These are phyloP conservation scores for Takifugu flavidus DNA, from an alignment of 2,113 vertebrate genomes.

Conservation along the genomic window DNA sequence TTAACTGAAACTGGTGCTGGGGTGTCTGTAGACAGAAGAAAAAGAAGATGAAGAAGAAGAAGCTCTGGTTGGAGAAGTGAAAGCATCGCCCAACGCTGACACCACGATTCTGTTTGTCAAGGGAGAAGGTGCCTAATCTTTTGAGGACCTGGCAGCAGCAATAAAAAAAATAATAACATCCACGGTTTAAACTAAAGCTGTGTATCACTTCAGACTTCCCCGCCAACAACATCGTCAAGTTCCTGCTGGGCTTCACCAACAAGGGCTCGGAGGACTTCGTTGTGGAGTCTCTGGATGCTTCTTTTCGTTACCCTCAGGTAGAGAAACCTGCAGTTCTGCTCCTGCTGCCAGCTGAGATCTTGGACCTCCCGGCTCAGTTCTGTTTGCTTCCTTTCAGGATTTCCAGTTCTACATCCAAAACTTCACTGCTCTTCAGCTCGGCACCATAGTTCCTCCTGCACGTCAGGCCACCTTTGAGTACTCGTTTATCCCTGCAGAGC, in stretches of 20 bases:
- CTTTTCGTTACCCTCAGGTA: slow-evolving; percentile 93
- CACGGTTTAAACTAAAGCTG: background rate
- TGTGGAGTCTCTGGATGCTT: slow-evolving; percentile 92
- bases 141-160: background rate
- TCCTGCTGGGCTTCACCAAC: slow-evolving; percentile 95
- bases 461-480: slow-evolving; percentile 96
- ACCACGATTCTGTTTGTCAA: slow-evolving; percentile 97
- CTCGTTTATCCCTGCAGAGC: slow-evolving; percentile 97
- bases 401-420: slow-evolving; percentile 99
- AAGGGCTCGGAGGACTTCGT: slow-evolving; percentile 91
- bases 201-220: slow-evolving; percentile 84
- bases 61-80: slow-evolving; percentile 86
- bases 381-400: slow-evolving; percentile 57
- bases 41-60: slow-evolving; percentile 89
- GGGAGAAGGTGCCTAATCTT: slow-evolving; percentile 84
- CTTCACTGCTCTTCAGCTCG: slow-evolving; percentile 94
- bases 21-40: slow-evolving; percentile 83
- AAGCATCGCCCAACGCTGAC: slow-evolving; percentile 93
- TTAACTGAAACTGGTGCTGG: background rate
- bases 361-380: background rate
- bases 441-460: slow-evolving; percentile 83
- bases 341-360: background rate
- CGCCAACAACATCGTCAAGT: slow-evolving; percentile 96
- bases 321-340: background rate
- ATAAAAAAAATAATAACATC: background rate